These are phyloP conservation scores for Corydoras maculifer DNA, from an alignment of 2,113 vertebrate species.

Conservation along the genomic window DNA sequence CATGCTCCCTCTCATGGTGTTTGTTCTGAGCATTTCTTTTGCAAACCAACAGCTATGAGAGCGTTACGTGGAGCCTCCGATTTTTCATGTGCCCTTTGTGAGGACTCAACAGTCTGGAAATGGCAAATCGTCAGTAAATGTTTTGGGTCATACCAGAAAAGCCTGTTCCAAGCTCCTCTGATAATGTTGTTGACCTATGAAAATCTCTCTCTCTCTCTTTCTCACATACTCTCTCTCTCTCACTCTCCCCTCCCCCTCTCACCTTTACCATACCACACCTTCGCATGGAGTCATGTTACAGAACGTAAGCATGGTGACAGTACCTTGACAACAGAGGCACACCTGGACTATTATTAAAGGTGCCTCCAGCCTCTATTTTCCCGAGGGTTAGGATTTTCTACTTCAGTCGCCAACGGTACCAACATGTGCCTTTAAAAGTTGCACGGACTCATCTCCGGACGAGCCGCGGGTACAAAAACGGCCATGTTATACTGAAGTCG, in stretches of 20 bases:
- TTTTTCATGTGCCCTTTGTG: not conserved
- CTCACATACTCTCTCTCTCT: slow-evolving; percentile 4
- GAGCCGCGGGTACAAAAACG: too few relatives aligned
- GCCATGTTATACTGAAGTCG: too few relatives aligned
- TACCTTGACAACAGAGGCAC: slow-evolving; percentile 41
- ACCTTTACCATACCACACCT: slow-evolving; percentile 29
- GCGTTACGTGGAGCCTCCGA: not conserved
- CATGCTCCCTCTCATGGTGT: too few relatives aligned
- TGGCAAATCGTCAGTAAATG: slow-evolving; percentile 7
- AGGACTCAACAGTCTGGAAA: slow-evolving; percentile 20
- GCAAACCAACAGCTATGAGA: not conserved
- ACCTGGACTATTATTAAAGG: slow-evolving; percentile 13
- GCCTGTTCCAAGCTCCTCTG: slow-evolving; percentile 26
- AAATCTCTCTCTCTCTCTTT: slow-evolving; percentile 22
- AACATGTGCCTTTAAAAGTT: too few relatives aligned
- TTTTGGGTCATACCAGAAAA: slow-evolving; percentile 37
- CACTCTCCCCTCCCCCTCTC: slow-evolving; percentile 21
- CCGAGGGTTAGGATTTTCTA: slow-evolving; percentile 20
- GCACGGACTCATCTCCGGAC: too few relatives aligned
- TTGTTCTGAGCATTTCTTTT: too few relatives aligned
- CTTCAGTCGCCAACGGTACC: not conserved
- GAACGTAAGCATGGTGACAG: slow-evolving; percentile 35
- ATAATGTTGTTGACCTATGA: slow-evolving; percentile 29
- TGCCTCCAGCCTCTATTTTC: slow-evolving; percentile 29
- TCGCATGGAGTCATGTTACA: slow-evolving; percentile 38